Base-by-base conservation (phyloP, 1,140 invertebrate species). In the Cryptotermes secundus region DNA sequence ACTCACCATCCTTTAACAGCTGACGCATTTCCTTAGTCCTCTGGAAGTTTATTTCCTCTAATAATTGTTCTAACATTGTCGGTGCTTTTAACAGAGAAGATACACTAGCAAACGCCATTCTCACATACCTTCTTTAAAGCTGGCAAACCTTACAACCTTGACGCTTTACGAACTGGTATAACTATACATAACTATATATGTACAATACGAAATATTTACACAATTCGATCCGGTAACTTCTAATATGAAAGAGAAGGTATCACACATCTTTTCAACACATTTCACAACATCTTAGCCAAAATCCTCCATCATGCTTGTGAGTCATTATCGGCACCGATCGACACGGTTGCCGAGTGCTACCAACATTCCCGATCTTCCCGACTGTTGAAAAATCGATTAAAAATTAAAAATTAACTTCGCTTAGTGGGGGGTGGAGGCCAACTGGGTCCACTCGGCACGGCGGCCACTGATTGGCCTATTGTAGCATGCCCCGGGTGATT, bases 31-130 rank as follows among this genome's bases (percentile, higher is more conserved):
- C 96, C 89, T 97, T 97, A 10, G 95, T 96, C 82, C 96, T 92
- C 88, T 97, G 96, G 88, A 97, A 97, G 89, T 96, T 96, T 85
- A 97, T 97, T 89, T 97, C 96, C 87, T 97, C 96, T 34, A 97
- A 91, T 35, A 97, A 90, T 87, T 96, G 96, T 88, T 97, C 95
- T 85, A 97, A 89, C 88, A 94, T 93, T n/a, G 94, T 96, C 26
- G 95, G 93, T 42, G 93, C 91, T 88, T 93, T 93, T 59, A 94
- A 35, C 38, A 84, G 16, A 59, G 49, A n/a, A 24, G 83, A 84
- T 34, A 38, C 83, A 82, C 59, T 85, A 19, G 72, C 80, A 82
- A 85, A 85, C 36, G 85, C 85, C 85, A 85, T 85, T 84, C 26
- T 83, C 38, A 26, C 81, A 72, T 26, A 72, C 59, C 3, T 72